These are phyloP conservation scores for Drosophila parvula DNA, from an alignment of 1,140 invertebrate species.

Conservation along the genomic window DNA sequence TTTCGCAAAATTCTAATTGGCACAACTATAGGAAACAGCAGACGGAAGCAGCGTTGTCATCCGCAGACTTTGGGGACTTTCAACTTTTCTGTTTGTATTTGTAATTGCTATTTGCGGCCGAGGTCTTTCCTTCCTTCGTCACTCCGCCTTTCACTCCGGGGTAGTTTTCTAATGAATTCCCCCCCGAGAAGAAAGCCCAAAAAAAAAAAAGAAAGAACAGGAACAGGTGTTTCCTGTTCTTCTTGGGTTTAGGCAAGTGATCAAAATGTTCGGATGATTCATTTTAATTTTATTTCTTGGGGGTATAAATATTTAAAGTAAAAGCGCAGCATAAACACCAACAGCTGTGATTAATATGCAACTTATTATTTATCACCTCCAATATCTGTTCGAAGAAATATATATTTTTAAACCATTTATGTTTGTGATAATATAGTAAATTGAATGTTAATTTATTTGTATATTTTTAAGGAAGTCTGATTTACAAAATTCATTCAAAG, in stretches of 20 bases:
- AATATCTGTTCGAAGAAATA: not conserved
- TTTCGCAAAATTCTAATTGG: conserved; percentile 64
- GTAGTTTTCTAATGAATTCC: conserved; percentile 34
- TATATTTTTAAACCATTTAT: not conserved
- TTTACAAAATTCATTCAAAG: not conserved
- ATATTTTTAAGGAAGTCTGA: not conserved
- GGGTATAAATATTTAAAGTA: not conserved
- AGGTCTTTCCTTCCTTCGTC: not conserved
- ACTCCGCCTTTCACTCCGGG: conserved; percentile 4
- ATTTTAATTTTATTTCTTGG: conserved; percentile 2
- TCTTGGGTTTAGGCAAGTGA: conserved; percentile 13
- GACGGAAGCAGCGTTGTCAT: conserved; percentile 50
- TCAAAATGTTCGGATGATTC: conserved; percentile 12
- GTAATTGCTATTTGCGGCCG: conserved; percentile 47
- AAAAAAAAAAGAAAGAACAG: not conserved
- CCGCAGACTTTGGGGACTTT: conserved; percentile 49
- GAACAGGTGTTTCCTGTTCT: conserved; percentile 40
- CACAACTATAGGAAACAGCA: conserved; percentile 41
- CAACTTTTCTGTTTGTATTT: conserved; percentile 42
- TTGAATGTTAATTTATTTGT: not conserved
- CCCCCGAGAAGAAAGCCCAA: conserved; percentile 11
- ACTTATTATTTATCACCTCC: not conserved
- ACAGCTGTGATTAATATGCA: conserved; percentile 6
- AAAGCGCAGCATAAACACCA: not conserved
- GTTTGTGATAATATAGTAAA: not conserved